Percentiles rank a stretch among this genome's conserved stretches.
Evolutionary conservation across 2,113 vertebrate genomes (phyloP).

Genomic region (Ailuropoda melanoleuca): DNA sequence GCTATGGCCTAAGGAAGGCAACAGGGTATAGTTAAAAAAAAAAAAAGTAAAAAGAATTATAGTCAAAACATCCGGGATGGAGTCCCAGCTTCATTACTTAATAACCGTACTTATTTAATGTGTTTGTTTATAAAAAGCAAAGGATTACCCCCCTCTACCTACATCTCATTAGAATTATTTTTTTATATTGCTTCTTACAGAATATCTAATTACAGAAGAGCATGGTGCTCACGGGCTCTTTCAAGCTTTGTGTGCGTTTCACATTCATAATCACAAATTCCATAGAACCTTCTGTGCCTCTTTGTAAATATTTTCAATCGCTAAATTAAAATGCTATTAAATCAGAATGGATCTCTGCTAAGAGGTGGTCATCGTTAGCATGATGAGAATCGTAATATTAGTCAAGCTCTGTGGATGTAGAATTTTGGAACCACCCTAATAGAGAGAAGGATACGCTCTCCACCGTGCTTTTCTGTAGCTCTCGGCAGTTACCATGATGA

Average conservation of each 20-base stretch:
- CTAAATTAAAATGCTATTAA: constrained; percentile 40
- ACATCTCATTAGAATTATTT: not conserved
- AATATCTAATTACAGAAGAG: constrained; percentile 16
- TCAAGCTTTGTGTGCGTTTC: not conserved
- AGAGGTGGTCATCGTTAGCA: not conserved
- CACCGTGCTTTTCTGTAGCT: not conserved
- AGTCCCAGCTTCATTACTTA: not conserved
- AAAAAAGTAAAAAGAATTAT: not conserved
- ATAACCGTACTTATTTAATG: not conserved
- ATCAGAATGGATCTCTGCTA: not conserved
- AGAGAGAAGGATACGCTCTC: not conserved
- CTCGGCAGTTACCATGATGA: not conserved
- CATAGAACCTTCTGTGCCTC: not conserved
- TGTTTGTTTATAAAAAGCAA: constrained; percentile 34
- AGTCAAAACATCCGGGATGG: not conserved
- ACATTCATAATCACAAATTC: constrained; percentile 11
- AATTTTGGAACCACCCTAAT: not conserved
- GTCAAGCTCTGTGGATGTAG: not conserved
- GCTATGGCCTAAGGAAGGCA: not conserved
- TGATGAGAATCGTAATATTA: not conserved
- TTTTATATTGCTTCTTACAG: constrained; percentile 15
- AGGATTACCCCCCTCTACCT: not conserved
- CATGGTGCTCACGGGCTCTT: not conserved
- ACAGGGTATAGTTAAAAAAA: not conserved
- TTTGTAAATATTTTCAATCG: constrained; percentile 41